Conservation (phyloP, 2,888 invertebrate genomes). For the Muschampia plurimacula region DNA sequence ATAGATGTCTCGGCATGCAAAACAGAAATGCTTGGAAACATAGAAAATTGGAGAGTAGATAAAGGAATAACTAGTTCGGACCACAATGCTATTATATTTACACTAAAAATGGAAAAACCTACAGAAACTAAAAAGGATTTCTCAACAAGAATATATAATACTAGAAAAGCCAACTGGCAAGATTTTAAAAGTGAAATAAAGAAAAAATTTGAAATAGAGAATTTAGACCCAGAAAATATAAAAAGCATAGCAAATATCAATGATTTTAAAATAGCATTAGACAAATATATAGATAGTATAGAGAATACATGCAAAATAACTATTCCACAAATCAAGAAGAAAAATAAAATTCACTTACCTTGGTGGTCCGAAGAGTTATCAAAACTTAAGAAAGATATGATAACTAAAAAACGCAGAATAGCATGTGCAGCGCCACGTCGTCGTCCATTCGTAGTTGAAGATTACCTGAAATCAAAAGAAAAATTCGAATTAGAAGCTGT, state of each 20-base stretch:
- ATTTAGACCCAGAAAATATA: neutral
- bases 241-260: neutral
- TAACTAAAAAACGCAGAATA: conserved; percentile 2
- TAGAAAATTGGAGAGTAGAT: conserved; percentile 1
- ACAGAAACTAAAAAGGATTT: neutral
- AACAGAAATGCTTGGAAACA: neutral
- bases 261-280: neutral
- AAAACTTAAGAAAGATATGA: neutral
- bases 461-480: conserved; percentile 4
- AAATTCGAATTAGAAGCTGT: neutral
- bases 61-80: neutral
- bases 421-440: conserved; percentile 4
- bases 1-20: neutral
- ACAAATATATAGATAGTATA: neutral
- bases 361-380: neutral
- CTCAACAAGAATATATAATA: neutral
- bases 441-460: neutral
- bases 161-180: neutral
- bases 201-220: neutral
- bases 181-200: neutral
- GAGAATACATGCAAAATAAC: neutral
- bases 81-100: neutral
- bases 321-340: neutral
- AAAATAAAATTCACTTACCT: neutral
- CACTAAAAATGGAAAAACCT: neutral